Conservation (phyloP, 2,888 invertebrate species). For the Drosophila prolongata region DNA sequence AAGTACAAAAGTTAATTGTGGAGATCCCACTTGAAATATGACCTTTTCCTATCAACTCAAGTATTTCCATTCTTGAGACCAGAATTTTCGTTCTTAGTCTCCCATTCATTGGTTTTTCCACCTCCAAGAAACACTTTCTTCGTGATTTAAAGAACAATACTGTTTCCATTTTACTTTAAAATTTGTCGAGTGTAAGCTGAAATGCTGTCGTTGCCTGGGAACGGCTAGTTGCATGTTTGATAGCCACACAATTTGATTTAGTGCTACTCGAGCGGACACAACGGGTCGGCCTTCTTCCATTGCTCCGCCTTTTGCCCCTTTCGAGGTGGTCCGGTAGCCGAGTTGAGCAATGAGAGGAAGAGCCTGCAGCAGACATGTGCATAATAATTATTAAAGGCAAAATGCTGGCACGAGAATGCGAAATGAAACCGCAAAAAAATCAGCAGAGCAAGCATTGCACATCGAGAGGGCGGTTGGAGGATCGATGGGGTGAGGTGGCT, state of each 20-base stretch:
- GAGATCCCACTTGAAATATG: too few species aligned
- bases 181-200: not conserved
- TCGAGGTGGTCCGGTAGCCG: slow-evolving; percentile 19
- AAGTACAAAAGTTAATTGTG: too few species aligned
- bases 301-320: not conserved
- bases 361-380: slow-evolving; percentile 43
- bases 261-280: slow-evolving; percentile 48
- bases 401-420: slow-evolving; percentile 29
- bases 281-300: slow-evolving; percentile 9
- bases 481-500: not conserved
- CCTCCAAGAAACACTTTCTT: too few species aligned
- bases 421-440: slow-evolving; percentile 40
- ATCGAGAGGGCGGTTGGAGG: not conserved
- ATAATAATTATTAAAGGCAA: slow-evolving; percentile 64
- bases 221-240: slow-evolving; percentile 72
- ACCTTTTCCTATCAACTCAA: too few species aligned
- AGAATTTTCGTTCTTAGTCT: too few species aligned
- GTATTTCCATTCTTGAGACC: too few species aligned
- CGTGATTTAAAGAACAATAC: too few species aligned
- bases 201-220: slow-evolving; percentile 13
- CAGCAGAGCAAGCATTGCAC: slow-evolving; percentile 26
- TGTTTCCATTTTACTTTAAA: too few species aligned
- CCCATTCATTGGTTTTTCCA: too few species aligned
- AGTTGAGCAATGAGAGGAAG: slow-evolving; percentile 14
- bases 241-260: slow-evolving; percentile 72